Conservation (phyloP, 2,888 invertebrate species). For the Eustalomyia histrio region DNA sequence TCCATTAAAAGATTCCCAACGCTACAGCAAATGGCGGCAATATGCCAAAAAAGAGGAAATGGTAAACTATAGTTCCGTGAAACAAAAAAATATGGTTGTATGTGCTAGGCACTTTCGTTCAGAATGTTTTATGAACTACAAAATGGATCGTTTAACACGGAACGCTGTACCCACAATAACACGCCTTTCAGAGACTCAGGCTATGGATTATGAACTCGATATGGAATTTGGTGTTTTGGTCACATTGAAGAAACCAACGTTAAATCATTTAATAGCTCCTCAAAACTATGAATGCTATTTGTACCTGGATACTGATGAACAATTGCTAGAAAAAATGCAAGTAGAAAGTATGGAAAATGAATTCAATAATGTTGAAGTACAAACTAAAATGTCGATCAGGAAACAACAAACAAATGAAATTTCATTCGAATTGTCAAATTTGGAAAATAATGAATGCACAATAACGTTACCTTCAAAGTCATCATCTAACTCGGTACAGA, state of each 20-base stretch:
- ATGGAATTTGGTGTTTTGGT: slow-evolving; percentile 68
- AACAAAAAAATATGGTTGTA: slow-evolving; percentile 80
- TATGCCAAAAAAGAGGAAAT: slow-evolving; percentile 68
- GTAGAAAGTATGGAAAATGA: neutral
- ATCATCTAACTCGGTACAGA: slow-evolving; percentile 11
- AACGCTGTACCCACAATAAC: slow-evolving; percentile 80
- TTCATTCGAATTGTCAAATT: neutral
- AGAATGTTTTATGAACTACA: slow-evolving; percentile 80
- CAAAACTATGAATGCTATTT: slow-evolving; percentile 69
- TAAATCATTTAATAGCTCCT: slow-evolving; percentile 73
- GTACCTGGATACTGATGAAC: slow-evolving; percentile 53
- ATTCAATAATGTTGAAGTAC: neutral
- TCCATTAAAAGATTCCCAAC: slow-evolving; percentile 76
- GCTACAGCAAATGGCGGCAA: slow-evolving; percentile 70
- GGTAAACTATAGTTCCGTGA: slow-evolving; percentile 68
- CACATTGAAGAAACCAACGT: slow-evolving; percentile 64
- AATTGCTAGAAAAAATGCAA: neutral
- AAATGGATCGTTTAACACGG: slow-evolving; percentile 79
- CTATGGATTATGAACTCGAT: slow-evolving; percentile 72
- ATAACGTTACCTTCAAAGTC: neutral
- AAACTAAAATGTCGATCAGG: too few relatives aligned
- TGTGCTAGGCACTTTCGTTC: slow-evolving; percentile 81
- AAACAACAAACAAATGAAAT: too few relatives aligned
- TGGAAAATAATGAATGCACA: neutral
- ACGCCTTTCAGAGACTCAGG: slow-evolving; percentile 70